Percentiles rank a stretch among this genome's conserved stretches.
Evolutionary conservation across 1,140 invertebrate species (phyloP).

Genomic region (Musca vetustissima): DNA sequence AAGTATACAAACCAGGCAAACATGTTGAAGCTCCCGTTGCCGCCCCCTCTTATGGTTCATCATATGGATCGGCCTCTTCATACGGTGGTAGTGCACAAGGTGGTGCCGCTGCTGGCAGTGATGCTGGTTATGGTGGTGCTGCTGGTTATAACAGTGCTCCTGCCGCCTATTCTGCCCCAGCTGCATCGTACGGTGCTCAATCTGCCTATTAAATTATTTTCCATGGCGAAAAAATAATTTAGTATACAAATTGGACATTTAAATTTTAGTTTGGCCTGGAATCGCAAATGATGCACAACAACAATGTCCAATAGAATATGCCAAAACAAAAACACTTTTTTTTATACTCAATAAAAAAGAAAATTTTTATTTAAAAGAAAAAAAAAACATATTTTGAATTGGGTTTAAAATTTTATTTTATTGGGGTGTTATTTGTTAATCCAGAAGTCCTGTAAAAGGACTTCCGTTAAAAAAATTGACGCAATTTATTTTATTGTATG

Average conservation of each 20-base stretch:
- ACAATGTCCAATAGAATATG: conserved; percentile 18
- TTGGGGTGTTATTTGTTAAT: too few species aligned
- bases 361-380: conserved; percentile 4
- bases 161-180: conserved; percentile 37
- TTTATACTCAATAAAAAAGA: conserved; percentile 10
- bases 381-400: too few species aligned
- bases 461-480: too few species aligned
- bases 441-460: too few species aligned
- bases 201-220: conserved; percentile 8
- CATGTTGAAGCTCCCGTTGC: conserved; percentile 48
- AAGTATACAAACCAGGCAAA: conserved; percentile 54
- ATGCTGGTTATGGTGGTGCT: conserved; percentile 42
- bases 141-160: conserved; percentile 28
- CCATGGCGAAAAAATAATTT: background rate
- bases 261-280: background rate
- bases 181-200: conserved; percentile 34
- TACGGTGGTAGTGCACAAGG: conserved; percentile 30
- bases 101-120: conserved; percentile 35
- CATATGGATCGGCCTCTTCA: conserved; percentile 28
- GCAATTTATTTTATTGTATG: too few species aligned
- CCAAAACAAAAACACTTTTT: background rate
- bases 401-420: too few species aligned
- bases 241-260: background rate
- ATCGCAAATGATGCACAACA: too few species aligned
- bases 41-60: conserved; percentile 32